These are phyloP conservation scores for Seriola quinqueradiata DNA, from an alignment of 2,113 vertebrate genomes.

Conservation along the genomic window DNA sequence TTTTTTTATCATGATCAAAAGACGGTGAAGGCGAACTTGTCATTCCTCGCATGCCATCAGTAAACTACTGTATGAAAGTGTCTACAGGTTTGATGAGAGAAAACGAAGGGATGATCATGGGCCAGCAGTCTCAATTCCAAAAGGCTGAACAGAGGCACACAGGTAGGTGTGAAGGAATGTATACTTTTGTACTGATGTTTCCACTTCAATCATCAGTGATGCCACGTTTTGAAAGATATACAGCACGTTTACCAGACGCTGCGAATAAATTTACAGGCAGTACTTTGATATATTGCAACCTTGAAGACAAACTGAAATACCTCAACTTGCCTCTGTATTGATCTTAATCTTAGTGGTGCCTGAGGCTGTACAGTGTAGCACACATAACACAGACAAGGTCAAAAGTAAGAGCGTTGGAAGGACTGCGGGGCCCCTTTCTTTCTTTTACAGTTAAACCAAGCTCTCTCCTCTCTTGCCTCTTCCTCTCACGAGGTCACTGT, in stretches of 20 bases:
- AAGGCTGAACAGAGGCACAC: conserved; percentile 1
- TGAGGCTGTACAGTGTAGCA: neutral
- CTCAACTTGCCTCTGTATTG: neutral
- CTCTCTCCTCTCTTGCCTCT: conserved; percentile 7
- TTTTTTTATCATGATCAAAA: neutral
- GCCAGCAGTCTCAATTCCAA: conserved; percentile 28
- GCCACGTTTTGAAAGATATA: conserved; percentile 25
- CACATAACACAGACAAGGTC: neutral
- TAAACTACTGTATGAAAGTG: conserved; percentile 13
- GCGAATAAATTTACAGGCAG: neutral
- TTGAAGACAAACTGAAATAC: conserved; percentile 44
- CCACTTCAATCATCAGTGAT: conserved; percentile 25
- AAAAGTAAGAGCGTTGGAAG: neutral
- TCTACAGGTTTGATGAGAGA: neutral
- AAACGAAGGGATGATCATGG: neutral
- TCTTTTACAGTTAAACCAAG: conserved; percentile 7
- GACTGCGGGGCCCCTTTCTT: neutral
- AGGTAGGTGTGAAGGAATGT: conserved; percentile 50
- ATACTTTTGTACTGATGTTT: neutral
- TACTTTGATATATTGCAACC: conserved; percentile 22
- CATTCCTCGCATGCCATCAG: neutral
- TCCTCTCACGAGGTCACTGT: neutral
- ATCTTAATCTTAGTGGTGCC: neutral
- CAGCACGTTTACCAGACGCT: conserved; percentile 41
- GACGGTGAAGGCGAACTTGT: neutral